Percentiles rank a stretch among this genome's conserved stretches.
Conservation (phyloP, 2,888 invertebrate genomes). For the Lasiommata megera region DNA sequence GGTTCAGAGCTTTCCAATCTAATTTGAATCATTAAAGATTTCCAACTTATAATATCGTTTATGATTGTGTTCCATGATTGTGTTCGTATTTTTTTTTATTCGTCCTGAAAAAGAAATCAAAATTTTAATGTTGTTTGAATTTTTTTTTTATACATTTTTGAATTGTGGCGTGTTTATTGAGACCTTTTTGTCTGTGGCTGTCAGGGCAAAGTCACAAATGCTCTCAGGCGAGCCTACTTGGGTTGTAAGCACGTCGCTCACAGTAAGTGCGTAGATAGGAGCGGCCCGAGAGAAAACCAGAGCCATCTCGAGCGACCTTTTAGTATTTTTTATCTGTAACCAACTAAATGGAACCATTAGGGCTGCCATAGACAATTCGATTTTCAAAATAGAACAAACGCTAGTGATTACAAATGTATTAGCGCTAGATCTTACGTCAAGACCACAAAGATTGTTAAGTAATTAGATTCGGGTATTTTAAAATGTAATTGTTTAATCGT, state of each 20-base stretch:
- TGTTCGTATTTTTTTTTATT: not conserved
- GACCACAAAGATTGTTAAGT: not conserved
- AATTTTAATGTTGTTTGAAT: not conserved
- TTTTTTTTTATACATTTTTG: not conserved
- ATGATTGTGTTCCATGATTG: not conserved
- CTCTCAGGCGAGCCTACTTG: conserved; percentile 78
- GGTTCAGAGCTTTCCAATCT: no score
- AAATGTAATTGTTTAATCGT: conserved; percentile 19
- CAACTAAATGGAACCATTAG: conserved; percentile 39
- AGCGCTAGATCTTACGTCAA: conserved; percentile 20
- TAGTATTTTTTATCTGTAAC: conserved; percentile 28
- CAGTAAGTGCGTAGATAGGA: conserved; percentile 76
- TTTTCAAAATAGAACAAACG: conserved; percentile 28
- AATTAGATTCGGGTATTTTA: conserved; percentile 1
- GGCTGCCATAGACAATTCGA: conserved; percentile 42
- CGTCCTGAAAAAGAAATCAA: not conserved
- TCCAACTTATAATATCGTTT: no score
- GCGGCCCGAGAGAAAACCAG: conserved; percentile 20
- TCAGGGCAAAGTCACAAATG: conserved; percentile 80
- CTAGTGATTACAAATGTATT: conserved; percentile 24
- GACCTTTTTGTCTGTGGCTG: conserved; percentile 41
- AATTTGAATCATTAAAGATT: no score
- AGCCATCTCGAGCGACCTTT: conserved; percentile 29
- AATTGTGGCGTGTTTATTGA: conserved; percentile 17
- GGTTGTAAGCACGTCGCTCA: conserved; percentile 80